Evolutionary conservation across 2,113 vertebrate genomes (phyloP), one percentile per base, ranked within the genome.

Genomic region (Festucalex cinctus): DNA sequence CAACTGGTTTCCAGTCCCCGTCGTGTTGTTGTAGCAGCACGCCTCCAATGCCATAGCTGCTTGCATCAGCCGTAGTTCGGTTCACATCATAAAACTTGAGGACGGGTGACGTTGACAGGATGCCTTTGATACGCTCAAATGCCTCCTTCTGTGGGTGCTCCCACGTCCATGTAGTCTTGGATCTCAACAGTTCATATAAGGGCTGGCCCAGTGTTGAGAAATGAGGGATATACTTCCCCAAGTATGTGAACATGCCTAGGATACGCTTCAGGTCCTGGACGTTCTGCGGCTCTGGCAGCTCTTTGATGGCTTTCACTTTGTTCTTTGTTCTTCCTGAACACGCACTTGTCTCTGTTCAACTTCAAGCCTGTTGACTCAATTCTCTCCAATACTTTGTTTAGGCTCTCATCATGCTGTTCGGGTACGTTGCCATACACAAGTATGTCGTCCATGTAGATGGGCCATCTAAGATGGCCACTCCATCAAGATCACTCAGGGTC

Each of bases 1-100:
- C 63, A 3, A 78, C 65, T 4, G 35, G 69, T 24, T 68, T 74
- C 70, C 56, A 66, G 36, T 36, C 32, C 9, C 35, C 28, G 0
- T n/a, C 39, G 13, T 76, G 60, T 28, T 35, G 35, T n/a, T 75
- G 69, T 3, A 75, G 44, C 12, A 72, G 71, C 4, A 74, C 24
- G 1, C 67, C 62, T 1, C 68, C 58, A 10, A 76, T 28, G 3
- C 76, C n/a, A 6, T 76, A 76, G 14, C 71, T 72, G 59, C 54
- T 75, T 1, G 62, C 63, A 35, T 79, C 69, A 1, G 58, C 32
- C 10, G 46, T 8, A 37, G 36, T 37, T 6, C 9, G 36, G 36
- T 36, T 20, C 1, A 32, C 58, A 32, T 60, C 58, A 9, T 60
- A 60, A 9, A 20, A 60, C 4, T 6, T 13, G 8, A 54, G 24